phyloP scores from a whole-genome alignment of 2,113 vertebrate genomes.

The Anhinga anhinga region DNA sequence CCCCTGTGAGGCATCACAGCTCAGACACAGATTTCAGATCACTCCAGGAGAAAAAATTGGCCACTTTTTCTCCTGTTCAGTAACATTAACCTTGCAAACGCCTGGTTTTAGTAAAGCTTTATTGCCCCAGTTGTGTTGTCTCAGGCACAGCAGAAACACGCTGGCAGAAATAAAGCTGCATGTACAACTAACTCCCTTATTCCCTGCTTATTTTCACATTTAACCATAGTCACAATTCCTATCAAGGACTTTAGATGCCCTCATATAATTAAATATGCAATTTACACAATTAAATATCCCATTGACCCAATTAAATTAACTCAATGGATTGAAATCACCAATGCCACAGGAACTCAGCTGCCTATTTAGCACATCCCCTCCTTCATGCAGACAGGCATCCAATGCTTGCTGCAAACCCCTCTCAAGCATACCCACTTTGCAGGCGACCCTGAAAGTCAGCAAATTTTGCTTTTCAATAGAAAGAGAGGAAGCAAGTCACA shows the following conservation, averaged over 20 bases:
- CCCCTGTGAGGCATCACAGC: not conserved
- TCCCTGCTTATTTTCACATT: not conserved
- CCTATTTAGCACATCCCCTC: not conserved
- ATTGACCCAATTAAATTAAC: not conserved
- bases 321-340: not conserved
- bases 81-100: not conserved
- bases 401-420: not conserved
- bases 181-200: not conserved
- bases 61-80: not conserved
- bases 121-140: not conserved
- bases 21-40: not conserved
- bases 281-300: not conserved
- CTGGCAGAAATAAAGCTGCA: not conserved
- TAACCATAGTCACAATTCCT: not conserved
- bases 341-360: not conserved
- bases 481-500: not conserved
- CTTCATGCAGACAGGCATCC: fast-evolving
- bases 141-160: not conserved
- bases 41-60: not conserved
- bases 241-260: not conserved
- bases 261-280: not conserved
- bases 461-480: not conserved
- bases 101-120: not conserved
- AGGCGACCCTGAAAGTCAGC: not conserved
- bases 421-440: not conserved